Percentiles rank a stretch among this genome's conserved stretches.
Evolutionary conservation across 2,888 invertebrate genomes (phyloP).

Genomic region (Tenthredo mesomela): DNA sequence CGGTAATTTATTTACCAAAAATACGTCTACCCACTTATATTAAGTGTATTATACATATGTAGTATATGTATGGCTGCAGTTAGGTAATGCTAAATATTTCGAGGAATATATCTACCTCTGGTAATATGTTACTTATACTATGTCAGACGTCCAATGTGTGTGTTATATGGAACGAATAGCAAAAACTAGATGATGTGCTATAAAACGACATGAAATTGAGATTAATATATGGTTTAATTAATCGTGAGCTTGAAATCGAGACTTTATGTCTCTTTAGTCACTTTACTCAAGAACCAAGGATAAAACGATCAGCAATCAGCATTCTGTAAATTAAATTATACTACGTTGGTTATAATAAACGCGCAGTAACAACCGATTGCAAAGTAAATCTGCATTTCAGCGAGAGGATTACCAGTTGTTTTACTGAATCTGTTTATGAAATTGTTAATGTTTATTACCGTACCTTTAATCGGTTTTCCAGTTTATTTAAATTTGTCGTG

Average conservation of each 20-base stretch:
- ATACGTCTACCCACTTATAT: not conserved
- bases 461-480: not conserved
- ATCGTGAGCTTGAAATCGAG: not conserved
- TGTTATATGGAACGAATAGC: not conserved
- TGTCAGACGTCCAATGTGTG: not conserved
- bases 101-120: not conserved
- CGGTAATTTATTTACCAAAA: not conserved
- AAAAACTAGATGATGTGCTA: not conserved
- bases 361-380: constrained; percentile 17
- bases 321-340: not conserved
- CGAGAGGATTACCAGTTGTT: not conserved
- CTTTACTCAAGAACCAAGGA: not conserved
- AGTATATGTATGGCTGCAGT: not conserved
- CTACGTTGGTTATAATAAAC: constrained; percentile 27
- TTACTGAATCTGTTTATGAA: not conserved
- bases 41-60: not conserved
- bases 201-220: not conserved
- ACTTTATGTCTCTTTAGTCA: not conserved
- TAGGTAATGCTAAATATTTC: not conserved
- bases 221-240: not conserved
- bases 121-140: not conserved
- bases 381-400: constrained; percentile 29
- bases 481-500: not conserved
- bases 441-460: not conserved
- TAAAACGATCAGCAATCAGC: not conserved